Percentiles rank a stretch among this genome's conserved stretches.
Evolutionary conservation across 2,113 vertebrate species (phyloP).

Genomic region (Pseudopipra pipra): DNA sequence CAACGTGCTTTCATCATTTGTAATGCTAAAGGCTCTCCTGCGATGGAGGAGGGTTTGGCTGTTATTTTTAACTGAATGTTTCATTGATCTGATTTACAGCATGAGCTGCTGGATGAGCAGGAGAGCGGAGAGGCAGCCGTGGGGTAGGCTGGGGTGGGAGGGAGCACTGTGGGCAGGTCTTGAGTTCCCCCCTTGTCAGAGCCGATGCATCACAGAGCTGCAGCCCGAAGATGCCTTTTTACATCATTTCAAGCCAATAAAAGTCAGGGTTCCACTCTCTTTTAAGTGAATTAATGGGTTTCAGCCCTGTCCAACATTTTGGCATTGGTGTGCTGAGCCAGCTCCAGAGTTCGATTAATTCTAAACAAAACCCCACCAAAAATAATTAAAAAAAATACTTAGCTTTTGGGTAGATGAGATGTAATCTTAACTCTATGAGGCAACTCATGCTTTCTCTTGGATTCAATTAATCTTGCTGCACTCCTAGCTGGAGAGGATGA

Average conservation of each 20-base stretch:
- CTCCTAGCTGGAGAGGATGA: not conserved
- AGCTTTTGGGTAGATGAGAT: not conserved
- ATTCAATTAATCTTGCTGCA: not conserved
- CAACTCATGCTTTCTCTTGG: not conserved
- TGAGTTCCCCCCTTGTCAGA: not conserved
- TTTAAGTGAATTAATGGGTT: not conserved
- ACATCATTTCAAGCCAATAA: not conserved
- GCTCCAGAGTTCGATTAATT: not conserved
- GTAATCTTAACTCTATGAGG: not conserved
- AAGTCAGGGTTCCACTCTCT: not conserved
- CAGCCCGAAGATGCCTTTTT: not conserved
- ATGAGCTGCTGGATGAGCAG: not conserved
- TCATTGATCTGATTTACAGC: conserved; percentile 42
- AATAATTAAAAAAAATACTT: not conserved
- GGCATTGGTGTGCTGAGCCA: not conserved
- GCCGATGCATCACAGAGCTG: not conserved
- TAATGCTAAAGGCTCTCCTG: conserved; percentile 29
- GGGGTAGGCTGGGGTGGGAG: not conserved
- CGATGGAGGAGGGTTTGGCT: conserved; percentile 19
- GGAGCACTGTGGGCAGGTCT: not conserved
- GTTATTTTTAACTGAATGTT: conserved; percentile 53
- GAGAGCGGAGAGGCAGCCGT: not conserved
- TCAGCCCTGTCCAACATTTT: not conserved
- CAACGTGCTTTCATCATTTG: conserved; percentile 21
- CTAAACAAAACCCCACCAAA: not conserved